Percentiles rank a stretch among this genome's conserved stretches.
These are phyloP conservation scores for Anarhynchus alexandrinus DNA, from an alignment of 2,113 vertebrate genomes.

Conservation along the genomic window DNA sequence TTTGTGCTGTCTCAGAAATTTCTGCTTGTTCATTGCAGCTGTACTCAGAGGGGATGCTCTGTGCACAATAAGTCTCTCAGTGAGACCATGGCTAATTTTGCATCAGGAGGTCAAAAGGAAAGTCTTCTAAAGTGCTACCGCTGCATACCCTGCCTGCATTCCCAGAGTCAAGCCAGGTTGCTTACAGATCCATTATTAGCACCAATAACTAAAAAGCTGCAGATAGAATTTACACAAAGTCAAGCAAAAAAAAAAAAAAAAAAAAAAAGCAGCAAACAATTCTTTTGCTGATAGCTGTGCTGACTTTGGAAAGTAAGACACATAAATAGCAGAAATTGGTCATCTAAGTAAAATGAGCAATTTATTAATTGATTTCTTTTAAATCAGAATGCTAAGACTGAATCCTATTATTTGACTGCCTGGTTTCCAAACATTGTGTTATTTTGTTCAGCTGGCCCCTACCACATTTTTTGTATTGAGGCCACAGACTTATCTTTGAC, in stretches of 20 bases:
- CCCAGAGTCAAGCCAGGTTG: background rate
- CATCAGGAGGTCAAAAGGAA: background rate
- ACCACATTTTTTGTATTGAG: background rate
- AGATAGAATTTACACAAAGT: background rate
- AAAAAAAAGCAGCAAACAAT: too few species aligned
- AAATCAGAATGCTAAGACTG: background rate
- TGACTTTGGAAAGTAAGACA: background rate
- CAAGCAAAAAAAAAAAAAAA: background rate
- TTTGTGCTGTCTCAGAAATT: slow-evolving; percentile 24
- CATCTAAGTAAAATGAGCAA: background rate
- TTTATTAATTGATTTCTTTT: background rate
- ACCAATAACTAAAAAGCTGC: background rate
- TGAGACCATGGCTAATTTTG: background rate
- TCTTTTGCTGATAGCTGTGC: background rate
- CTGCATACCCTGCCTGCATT: background rate
- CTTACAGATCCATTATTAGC: background rate
- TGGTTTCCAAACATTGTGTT: background rate
- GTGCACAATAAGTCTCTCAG: background rate
- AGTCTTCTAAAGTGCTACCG: background rate
- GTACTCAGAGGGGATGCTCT: slow-evolving; percentile 6
- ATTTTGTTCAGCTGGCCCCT: background rate
- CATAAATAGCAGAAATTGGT: background rate
- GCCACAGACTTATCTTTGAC: background rate
- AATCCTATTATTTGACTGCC: background rate
- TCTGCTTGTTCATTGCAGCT: slow-evolving; percentile 28